Evolutionary conservation across 2,113 vertebrate genomes (phyloP).

Genomic region (Nerophis ophidion): DNA sequence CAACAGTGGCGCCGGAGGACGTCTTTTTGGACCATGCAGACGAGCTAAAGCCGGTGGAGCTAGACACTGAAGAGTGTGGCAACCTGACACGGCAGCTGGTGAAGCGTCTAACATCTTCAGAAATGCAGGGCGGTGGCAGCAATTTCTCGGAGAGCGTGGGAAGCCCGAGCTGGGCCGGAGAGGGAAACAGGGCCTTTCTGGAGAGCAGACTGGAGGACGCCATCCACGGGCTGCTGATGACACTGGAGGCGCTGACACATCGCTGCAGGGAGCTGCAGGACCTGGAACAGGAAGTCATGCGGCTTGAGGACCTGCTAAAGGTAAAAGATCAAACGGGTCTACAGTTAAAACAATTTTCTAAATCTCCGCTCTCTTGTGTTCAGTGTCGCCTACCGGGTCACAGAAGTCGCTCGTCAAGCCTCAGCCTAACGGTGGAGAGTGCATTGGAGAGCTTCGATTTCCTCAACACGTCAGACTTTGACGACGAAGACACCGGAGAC

Average conservation of each 20-base stretch:
- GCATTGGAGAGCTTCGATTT: constrained; percentile 99
- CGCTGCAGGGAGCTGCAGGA: constrained; percentile 89
- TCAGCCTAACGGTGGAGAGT: constrained; percentile 95
- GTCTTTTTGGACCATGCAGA: constrained; percentile 72
- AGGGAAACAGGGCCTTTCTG: constrained; percentile 79
- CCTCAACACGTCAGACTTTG: constrained; percentile 98
- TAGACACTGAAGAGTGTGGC: constrained; percentile 84
- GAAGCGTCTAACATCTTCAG: constrained; percentile 85
- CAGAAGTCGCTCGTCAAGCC: constrained; percentile 90
- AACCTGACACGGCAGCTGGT: constrained; percentile 93
- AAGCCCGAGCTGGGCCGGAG: constrained; percentile 75
- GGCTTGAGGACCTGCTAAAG: constrained; percentile 92
- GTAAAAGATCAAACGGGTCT: constrained; percentile 53
- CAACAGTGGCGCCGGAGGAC: constrained; percentile 45
- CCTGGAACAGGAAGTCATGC: constrained; percentile 88
- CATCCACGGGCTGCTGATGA: constrained; percentile 83
- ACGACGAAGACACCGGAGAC: constrained; percentile 88
- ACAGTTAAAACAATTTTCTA: no score
- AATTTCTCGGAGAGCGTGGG: constrained; percentile 38
- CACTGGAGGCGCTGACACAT: constrained; percentile 83
- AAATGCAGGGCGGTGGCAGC: constrained; percentile 53
- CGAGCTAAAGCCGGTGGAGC: constrained; percentile 91
- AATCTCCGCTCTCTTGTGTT: neutral
- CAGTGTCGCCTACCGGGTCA: constrained; percentile 87
- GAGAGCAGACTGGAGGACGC: constrained; percentile 91